phyloP scores from a whole-genome alignment of 2,113 vertebrate genomes.

The Sceloporus undulatus region DNA sequence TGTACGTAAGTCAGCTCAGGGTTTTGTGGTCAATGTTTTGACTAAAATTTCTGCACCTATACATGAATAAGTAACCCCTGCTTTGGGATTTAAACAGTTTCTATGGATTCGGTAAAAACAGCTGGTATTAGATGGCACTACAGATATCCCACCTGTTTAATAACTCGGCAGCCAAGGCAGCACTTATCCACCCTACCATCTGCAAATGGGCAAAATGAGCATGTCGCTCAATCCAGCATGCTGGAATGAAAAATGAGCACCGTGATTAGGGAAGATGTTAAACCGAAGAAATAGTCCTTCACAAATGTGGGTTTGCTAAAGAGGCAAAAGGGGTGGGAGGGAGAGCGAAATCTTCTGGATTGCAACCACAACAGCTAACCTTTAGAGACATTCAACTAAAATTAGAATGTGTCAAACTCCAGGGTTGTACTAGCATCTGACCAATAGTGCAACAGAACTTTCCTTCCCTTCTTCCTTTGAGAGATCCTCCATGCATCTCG shows the following conservation, averaged over 20 bases:
- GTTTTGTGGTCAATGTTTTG: too few species aligned
- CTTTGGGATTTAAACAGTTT: not conserved
- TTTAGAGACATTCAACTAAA: too few species aligned
- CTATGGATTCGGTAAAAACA: not conserved
- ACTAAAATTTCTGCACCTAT: too few species aligned
- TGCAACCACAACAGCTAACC: not conserved
- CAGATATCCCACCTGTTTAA: not conserved
- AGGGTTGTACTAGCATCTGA: too few species aligned
- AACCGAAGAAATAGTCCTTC: not conserved
- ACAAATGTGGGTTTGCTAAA: not conserved
- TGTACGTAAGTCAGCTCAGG: too few species aligned
- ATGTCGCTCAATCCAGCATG: not conserved
- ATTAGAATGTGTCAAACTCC: not conserved
- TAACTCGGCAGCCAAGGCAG: not conserved
- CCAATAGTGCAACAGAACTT: too few species aligned
- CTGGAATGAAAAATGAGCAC: not conserved
- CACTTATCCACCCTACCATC: not conserved
- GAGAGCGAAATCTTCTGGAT: not conserved
- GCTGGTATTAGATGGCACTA: not conserved
- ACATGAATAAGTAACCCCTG: not conserved
- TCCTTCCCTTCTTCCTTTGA: too few species aligned
- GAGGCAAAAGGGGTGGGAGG: not conserved
- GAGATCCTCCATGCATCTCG: too few species aligned
- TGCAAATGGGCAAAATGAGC: not conserved
- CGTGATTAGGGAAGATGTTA: not conserved